These are phyloP conservation scores for Candoia aspera DNA, from an alignment of 2,113 vertebrate genomes.

Conservation along the genomic window DNA sequence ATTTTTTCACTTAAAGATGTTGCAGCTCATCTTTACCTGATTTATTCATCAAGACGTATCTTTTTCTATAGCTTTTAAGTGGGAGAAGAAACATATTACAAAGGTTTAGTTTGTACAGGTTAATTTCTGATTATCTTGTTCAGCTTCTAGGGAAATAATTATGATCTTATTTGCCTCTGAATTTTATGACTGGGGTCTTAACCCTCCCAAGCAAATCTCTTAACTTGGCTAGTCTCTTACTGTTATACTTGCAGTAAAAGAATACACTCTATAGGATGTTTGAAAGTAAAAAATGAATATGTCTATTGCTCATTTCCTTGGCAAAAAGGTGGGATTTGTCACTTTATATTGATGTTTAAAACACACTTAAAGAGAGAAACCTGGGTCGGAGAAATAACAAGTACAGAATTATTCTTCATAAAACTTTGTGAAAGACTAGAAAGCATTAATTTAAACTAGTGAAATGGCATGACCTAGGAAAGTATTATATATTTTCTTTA, in stretches of 20 bases:
- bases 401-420: background rate
- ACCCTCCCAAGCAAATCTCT: background rate
- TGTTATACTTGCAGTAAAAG: background rate
- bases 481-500: background rate
- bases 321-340: background rate
- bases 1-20: conserved; percentile 73
- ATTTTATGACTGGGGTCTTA: background rate
- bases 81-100: conserved; percentile 28
- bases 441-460: background rate
- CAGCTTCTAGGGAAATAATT: background rate
- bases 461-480: background rate
- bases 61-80: conserved; percentile 75
- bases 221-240: conserved; percentile 7
- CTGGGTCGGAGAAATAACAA: background rate
- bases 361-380: background rate
- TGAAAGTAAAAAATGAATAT: background rate
- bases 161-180: background rate
- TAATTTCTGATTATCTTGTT: background rate
- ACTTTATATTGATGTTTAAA: background rate
- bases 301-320: background rate
- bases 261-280: background rate
- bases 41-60: conserved; percentile 84
- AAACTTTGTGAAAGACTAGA: background rate
- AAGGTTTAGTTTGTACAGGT: background rate
- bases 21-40: conserved; percentile 71